Evolutionary conservation across 2,797 vertebrate species (phyloP).

Genomic region (Neosalanx taihuensis): DNA sequence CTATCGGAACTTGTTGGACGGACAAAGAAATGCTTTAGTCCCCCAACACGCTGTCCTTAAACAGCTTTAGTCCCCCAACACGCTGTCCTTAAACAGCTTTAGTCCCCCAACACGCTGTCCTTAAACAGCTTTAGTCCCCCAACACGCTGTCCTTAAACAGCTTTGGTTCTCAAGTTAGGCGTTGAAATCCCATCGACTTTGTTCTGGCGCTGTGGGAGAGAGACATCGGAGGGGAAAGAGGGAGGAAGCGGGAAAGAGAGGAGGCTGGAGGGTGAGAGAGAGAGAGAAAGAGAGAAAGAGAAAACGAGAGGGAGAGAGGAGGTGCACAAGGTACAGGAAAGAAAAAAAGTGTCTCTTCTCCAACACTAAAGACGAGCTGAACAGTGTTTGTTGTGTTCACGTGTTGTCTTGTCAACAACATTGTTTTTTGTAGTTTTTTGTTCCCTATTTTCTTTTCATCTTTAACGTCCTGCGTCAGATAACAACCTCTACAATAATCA

Average conservation of each 20-base stretch:
- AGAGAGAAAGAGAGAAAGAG: conserved; percentile 20
- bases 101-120: too few relatives aligned
- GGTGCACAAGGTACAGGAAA: background rate
- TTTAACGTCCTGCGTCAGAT: conserved; percentile 37
- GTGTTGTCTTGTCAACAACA: conserved; percentile 45
- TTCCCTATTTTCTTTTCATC: conserved; percentile 55
- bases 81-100: too few relatives aligned
- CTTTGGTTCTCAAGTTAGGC: conserved; percentile 9
- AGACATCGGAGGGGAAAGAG: conserved; percentile 4
- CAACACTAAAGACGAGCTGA: conserved; percentile 44
- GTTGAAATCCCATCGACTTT: conserved; percentile 23
- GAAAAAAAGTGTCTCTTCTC: conserved; percentile 30
- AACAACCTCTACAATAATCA: conserved; percentile 26
- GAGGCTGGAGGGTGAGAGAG: conserved; percentile 11
- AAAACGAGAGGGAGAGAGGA: conserved; percentile 23
- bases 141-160: background rate
- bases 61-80: too few relatives aligned
- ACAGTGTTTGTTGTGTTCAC: conserved; percentile 48
- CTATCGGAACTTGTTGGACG: background rate
- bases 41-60: too few relatives aligned
- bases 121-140: too few relatives aligned
- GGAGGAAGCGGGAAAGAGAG: conserved; percentile 25
- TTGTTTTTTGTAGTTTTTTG: conserved; percentile 54
- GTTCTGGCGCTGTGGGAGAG: conserved; percentile 29
- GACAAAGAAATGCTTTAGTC: background rate